Evolutionary conservation across 2,888 invertebrate genomes (phyloP).

Genomic region (Eupithecia vulgata): DNA sequence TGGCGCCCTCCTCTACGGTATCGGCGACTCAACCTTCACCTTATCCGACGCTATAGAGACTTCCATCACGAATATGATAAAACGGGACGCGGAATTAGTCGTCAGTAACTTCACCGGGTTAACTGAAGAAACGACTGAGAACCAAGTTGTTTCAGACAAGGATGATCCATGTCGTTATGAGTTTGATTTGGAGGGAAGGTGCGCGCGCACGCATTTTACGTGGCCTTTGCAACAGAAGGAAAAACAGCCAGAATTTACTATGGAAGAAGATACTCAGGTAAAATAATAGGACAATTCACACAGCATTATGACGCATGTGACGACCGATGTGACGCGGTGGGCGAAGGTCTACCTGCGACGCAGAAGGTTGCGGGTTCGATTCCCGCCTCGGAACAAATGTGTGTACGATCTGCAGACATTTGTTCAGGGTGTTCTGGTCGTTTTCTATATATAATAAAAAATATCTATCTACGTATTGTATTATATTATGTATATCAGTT

Average conservation of each 20-base stretch:
- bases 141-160: not conserved
- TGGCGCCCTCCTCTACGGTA: slow-evolving; percentile 10
- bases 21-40: not conserved
- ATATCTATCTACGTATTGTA: too few relatives aligned
- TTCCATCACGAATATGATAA: slow-evolving; percentile 25
- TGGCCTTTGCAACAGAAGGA: slow-evolving; percentile 67
- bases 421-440: too few relatives aligned
- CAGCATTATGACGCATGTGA: too few relatives aligned
- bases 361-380: too few relatives aligned
- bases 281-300: too few relatives aligned
- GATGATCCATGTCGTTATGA: slow-evolving; percentile 17
- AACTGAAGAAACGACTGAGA: slow-evolving; percentile 12
- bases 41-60: slow-evolving; percentile 25
- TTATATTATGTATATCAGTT: too few relatives aligned
- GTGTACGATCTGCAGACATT: too few relatives aligned
- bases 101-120: slow-evolving; percentile 13
- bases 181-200: slow-evolving; percentile 46
- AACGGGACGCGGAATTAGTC: not conserved
- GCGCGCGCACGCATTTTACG: slow-evolving; percentile 79
- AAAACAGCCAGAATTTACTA: slow-evolving; percentile 40
- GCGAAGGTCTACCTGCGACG: too few relatives aligned
- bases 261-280: slow-evolving; percentile 63
- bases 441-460: too few relatives aligned
- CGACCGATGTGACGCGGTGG: too few relatives aligned
- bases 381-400: too few relatives aligned